phyloP scores from a whole-genome alignment of 1,140 invertebrate species.

The Atta cephalotes region DNA sequence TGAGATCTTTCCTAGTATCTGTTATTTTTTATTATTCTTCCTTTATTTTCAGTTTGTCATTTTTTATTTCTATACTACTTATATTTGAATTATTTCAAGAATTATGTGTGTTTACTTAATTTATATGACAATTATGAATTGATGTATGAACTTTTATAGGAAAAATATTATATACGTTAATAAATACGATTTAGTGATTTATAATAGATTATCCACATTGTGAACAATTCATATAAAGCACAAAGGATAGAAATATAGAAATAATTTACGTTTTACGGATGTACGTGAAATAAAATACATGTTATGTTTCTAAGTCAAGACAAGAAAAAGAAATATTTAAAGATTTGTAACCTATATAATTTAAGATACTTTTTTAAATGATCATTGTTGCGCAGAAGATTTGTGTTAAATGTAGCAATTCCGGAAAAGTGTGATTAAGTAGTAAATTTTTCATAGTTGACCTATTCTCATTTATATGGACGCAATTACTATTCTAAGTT shows the following conservation, averaged over 20 bases:
- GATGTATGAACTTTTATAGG: background rate
- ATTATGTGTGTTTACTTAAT: constrained; percentile 35
- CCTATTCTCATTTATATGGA: constrained; percentile 33
- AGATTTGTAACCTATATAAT: constrained; percentile 19
- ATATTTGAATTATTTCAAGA: constrained; percentile 66
- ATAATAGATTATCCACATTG: background rate
- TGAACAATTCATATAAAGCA: background rate
- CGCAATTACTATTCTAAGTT: constrained; percentile 54
- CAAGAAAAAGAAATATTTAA: background rate
- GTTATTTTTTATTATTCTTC: constrained; percentile 33
- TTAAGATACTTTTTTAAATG: constrained; percentile 15
- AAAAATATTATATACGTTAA: background rate
- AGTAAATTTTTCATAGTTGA: constrained; percentile 31
- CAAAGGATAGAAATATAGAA: background rate
- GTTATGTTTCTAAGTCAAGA: background rate
- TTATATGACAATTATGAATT: background rate
- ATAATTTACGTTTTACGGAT: background rate
- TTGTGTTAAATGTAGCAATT: constrained; percentile 24
- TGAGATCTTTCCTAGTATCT: constrained; percentile 73
- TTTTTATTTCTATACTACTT: constrained; percentile 53
- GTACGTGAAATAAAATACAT: background rate
- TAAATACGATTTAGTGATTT: background rate
- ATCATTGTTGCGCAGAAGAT: constrained; percentile 4
- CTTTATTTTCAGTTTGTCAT: constrained; percentile 6
- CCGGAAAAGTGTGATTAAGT: constrained; percentile 37